Conservation (phyloP, 2,888 invertebrate species). For the Coecobrya sp. region DNA sequence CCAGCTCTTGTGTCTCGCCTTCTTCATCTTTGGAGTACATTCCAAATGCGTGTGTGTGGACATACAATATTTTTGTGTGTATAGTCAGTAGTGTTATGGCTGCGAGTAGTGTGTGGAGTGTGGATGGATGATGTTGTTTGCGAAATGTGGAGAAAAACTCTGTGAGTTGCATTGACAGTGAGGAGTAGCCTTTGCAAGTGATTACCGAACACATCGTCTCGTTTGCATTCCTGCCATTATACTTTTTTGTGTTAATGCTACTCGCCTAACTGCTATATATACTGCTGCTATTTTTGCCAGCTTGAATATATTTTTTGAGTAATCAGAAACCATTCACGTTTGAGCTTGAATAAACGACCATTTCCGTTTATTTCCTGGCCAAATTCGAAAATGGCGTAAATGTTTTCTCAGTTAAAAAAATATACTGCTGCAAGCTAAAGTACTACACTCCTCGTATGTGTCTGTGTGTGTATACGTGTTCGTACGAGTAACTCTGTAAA, state of each 20-base stretch:
- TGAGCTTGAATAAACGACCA: slow-evolving; percentile 12
- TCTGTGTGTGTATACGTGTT: background rate
- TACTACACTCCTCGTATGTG: too few relatives aligned
- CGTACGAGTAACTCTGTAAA: background rate
- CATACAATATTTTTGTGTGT: background rate
- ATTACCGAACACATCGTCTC: slow-evolving; percentile 73
- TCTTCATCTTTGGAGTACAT: background rate
- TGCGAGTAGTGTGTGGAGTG: background rate
- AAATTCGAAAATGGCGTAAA: background rate
- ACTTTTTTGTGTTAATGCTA: slow-evolving; percentile 67
- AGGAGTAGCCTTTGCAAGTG: slow-evolving; percentile 80
- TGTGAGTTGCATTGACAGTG: slow-evolving; percentile 72
- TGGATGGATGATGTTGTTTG: background rate
- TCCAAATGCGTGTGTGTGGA: background rate
- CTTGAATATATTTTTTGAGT: slow-evolving; percentile 36
- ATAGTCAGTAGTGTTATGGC: background rate
- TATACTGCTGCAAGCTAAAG: background rate
- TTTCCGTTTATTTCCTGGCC: background rate
- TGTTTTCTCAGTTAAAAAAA: background rate
- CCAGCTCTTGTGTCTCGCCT: background rate
- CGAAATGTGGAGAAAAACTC: slow-evolving; percentile 66
- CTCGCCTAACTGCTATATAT: slow-evolving; percentile 1
- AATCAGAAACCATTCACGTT: slow-evolving; percentile 38
- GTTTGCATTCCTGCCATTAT: slow-evolving; percentile 72
- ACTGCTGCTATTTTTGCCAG: slow-evolving; percentile 68